phyloP scores from a whole-genome alignment of 2,797 vertebrate genomes.

The Neosilurus hyrtlii region DNA sequence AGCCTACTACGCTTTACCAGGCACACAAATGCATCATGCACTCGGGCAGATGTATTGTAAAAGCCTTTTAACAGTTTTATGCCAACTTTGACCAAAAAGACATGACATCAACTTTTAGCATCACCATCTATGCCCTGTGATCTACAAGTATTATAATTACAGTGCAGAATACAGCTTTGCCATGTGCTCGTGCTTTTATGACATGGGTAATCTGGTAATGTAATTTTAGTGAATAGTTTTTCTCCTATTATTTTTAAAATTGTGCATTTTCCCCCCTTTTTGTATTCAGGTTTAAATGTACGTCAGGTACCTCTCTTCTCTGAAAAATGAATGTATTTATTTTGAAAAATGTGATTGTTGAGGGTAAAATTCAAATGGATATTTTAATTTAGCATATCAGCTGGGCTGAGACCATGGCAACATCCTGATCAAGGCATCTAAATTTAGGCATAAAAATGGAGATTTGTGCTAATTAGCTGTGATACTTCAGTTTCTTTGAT shows the following conservation, averaged over 20 bases:
- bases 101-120: not conserved
- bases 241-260: not conserved
- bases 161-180: not conserved
- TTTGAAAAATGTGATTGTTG: constrained; percentile 26
- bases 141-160: not conserved
- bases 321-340: constrained; percentile 10
- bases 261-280: not conserved
- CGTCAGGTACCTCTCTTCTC: constrained; percentile 18
- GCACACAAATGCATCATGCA: too few species aligned
- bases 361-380: constrained; percentile 44
- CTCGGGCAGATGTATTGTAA: too few species aligned
- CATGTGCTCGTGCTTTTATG: constrained; percentile 5
- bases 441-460: constrained; percentile 41
- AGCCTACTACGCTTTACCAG: too few species aligned
- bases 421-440: constrained; percentile 38
- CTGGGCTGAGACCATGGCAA: constrained; percentile 43
- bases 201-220: not conserved
- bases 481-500: constrained; percentile 47
- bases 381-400: constrained; percentile 47
- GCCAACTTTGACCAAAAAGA: not conserved
- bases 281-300: constrained; percentile 14
- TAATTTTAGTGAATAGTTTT: not conserved
- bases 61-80: not conserved
- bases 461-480: constrained; percentile 51
- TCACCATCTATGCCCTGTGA: not conserved